Evolutionary conservation across 2,888 invertebrate species (phyloP), one percentile per base, ranked within the genome.

Genomic region (Augochlorella aurata): DNA sequence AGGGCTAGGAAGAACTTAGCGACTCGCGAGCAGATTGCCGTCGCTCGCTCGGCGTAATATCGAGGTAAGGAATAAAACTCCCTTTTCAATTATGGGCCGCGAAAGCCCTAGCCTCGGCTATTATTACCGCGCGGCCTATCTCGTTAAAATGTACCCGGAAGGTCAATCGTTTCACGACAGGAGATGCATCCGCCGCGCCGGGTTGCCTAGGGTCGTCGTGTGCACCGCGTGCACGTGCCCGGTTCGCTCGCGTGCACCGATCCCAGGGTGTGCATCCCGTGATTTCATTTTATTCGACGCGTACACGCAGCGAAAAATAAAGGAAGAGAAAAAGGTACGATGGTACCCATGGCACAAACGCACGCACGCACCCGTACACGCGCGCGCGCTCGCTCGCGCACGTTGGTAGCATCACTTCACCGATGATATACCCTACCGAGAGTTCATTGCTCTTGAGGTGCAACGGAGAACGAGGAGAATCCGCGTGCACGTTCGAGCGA

Each of bases 371-470:
- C 89, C 24, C 7, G 5, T 45, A 18, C 45, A 14, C 21, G 44
- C 74, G 52, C 54, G 77, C 81, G 66, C 78, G 73, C 58, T 63
- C 81, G 77, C 81, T 61, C 78, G 81, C 81, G 77, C 83, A 75
- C 76, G 63, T 79, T 91, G 90, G 93, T 92, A 93, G 91, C 92
- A 93, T 92, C 92, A 90, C 91, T 92, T 89, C 87, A 85, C 89
- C 89, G 92, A 93, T 92, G 91, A 92, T 93, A 92, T 91, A 92
- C 91, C 92, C 89, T 90, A 87, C 90, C 90, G 86, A 88, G 92
- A 93, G 93, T 92, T 93, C 93, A 92, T 92, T 93, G 93, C 92
- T 91, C 93, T 90, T 90, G 84, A 88, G 90, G 90, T 90, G 90
- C 87, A 88, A 90, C 88, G 83, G 82, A 89, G 90, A 87, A 83